Conservation (phyloP, 2,113 vertebrate genomes). For the Corvus moneduloides region DNA sequence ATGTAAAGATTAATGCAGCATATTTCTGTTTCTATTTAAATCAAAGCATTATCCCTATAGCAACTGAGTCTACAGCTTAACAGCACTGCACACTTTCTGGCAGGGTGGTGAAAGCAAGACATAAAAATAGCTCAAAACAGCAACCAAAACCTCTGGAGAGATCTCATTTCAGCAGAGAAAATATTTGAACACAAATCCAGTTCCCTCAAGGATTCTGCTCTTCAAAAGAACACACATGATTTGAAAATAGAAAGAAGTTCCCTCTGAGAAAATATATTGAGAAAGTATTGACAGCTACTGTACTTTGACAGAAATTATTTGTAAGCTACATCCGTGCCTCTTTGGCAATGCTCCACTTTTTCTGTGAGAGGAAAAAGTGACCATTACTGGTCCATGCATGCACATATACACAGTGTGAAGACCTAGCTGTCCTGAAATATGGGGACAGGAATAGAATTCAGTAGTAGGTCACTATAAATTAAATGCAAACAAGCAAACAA, state of each 20-base stretch:
- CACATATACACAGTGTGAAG: neutral
- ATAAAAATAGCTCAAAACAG: slow-evolving; percentile 20
- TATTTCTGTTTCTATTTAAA: slow-evolving; percentile 24
- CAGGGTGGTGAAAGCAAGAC: neutral
- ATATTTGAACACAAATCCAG: neutral
- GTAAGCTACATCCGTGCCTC: neutral
- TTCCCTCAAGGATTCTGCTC: neutral
- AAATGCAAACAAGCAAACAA: neutral
- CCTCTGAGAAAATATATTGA: neutral
- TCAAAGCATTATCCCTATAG: slow-evolving; percentile 29
- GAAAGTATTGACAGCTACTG: neutral
- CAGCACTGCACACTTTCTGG: neutral
- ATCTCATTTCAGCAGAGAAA: slow-evolving; percentile 1
- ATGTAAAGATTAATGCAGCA: neutral
- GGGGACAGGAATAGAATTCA: neutral
- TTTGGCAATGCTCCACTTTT: neutral
- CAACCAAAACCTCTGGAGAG: neutral
- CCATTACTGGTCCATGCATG: neutral
- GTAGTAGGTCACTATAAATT: neutral
- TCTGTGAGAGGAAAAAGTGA: neutral
- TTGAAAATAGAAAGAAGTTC: neutral
- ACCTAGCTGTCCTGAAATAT: neutral
- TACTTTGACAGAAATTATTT: neutral
- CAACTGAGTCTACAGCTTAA: slow-evolving; percentile 26
- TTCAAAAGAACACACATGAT: neutral